Conservation (phyloP, 2,113 vertebrate genomes). For the Nothobranchius kuhntae region DNA sequence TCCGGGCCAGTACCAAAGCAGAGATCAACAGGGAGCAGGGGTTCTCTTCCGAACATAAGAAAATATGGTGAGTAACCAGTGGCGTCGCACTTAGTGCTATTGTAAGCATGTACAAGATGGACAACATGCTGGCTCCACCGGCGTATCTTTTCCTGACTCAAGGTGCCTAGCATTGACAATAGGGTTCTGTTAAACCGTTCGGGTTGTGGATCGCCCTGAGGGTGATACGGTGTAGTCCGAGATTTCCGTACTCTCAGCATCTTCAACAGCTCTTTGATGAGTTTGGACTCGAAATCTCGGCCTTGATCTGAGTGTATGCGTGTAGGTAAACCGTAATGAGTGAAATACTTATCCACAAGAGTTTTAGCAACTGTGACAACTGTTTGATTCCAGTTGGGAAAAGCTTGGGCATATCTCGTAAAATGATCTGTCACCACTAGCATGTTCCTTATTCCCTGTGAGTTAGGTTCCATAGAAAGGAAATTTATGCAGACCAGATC, state of each 20-base stretch:
- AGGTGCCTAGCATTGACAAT: not conserved
- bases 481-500: not conserved
- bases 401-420: not conserved
- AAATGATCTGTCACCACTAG: not conserved
- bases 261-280: not conserved
- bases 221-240: too few species aligned
- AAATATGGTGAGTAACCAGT: not conserved
- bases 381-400: not conserved
- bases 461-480: not conserved
- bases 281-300: not conserved
- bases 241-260: not conserved
- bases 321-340: not conserved
- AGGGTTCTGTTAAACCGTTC: not conserved
- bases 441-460: not conserved
- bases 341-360: not conserved
- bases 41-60: not conserved
- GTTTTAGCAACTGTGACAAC: not conserved
- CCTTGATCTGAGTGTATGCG: not conserved
- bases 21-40: not conserved
- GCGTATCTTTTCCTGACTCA: not conserved
- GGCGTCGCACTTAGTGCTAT: not conserved
- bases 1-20: not conserved
- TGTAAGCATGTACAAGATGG: slow-evolving; percentile 1
- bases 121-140: not conserved
- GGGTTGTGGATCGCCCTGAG: not conserved